Conservation (phyloP, 2,888 invertebrate genomes). For the Ephialtes manifestator region DNA sequence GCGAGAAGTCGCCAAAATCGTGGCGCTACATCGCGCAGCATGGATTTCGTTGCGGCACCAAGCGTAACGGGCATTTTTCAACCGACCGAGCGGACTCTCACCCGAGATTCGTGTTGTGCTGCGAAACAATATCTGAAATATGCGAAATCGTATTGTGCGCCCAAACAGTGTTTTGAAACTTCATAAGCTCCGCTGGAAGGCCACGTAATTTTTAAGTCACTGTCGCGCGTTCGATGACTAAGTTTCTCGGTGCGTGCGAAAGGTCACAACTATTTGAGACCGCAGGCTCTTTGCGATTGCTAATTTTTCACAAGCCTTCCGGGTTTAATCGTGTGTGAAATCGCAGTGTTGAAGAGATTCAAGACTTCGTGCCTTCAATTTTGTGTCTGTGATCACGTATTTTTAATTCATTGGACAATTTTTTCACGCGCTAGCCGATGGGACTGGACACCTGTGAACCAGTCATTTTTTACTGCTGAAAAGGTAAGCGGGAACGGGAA, state of each 20-base stretch:
- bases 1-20: constrained; percentile 25
- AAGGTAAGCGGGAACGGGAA: constrained; percentile 48
- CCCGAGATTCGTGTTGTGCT: constrained; percentile 24
- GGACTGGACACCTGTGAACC: constrained; percentile 68
- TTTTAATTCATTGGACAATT: constrained; percentile 18
- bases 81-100: constrained; percentile 49
- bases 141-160: constrained; percentile 1
- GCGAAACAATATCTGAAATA: constrained; percentile 9
- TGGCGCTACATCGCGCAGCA: constrained; percentile 56
- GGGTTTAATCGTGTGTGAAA: constrained; percentile 46
- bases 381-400: neutral
- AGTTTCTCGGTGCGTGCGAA: constrained; percentile 21
- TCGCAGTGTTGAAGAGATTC: constrained; percentile 34
- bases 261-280: constrained; percentile 18
- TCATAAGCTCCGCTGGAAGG: constrained; percentile 2
- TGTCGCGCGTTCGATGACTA: constrained; percentile 5
- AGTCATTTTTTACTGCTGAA: constrained; percentile 51
- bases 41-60: constrained; percentile 60
- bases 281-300: constrained; percentile 26
- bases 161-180: neutral
- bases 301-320: constrained; percentile 49
- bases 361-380: neutral
- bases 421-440: constrained; percentile 42
- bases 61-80: constrained; percentile 73
- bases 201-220: constrained; percentile 12